Evolutionary conservation across 1,140 invertebrate genomes (phyloP).

Genomic region (Pseudachorutes palmiensis): DNA sequence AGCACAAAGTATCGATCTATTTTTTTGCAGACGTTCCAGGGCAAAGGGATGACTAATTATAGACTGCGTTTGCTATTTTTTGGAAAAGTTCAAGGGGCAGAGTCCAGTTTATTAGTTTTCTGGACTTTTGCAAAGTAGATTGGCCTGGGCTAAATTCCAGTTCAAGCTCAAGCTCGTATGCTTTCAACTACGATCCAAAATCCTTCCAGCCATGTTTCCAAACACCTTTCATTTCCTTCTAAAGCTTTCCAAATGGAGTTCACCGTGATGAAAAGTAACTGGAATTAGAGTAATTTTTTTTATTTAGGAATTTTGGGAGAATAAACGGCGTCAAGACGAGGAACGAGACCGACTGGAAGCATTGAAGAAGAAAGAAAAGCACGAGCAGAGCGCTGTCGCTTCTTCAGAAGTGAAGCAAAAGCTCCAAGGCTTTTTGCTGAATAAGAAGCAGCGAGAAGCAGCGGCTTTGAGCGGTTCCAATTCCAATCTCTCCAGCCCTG

Average conservation of each 20-base stretch:
- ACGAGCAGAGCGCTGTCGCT: constrained; percentile 88
- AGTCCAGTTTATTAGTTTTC: no score
- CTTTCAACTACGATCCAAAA: no score
- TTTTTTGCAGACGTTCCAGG: not conserved
- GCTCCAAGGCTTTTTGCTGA: constrained; percentile 80
- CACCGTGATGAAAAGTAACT: not conserved
- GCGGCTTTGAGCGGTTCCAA: constrained; percentile 43
- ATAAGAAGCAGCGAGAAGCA: constrained; percentile 74
- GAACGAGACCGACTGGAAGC: constrained; percentile 67
- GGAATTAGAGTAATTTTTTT: constrained; percentile 12
- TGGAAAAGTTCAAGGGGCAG: no score
- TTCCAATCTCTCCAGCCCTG: constrained; percentile 43
- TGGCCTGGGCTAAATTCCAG: no score
- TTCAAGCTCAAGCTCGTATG: no score
- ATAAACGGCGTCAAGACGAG: constrained; percentile 58
- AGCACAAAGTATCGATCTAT: constrained; percentile 21
- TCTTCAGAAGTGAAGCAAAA: constrained; percentile 93
- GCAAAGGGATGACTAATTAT: not conserved
- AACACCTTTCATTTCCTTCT: no score
- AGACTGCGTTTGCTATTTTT: not conserved
- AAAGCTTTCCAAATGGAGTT: no score
- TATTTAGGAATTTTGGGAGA: constrained; percentile 68
- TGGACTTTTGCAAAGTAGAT: no score
- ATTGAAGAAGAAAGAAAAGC: constrained; percentile 81
- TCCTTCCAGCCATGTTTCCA: no score